Conservation (phyloP, 2,888 invertebrate species). For the Drepanosiphum platanoidis region DNA sequence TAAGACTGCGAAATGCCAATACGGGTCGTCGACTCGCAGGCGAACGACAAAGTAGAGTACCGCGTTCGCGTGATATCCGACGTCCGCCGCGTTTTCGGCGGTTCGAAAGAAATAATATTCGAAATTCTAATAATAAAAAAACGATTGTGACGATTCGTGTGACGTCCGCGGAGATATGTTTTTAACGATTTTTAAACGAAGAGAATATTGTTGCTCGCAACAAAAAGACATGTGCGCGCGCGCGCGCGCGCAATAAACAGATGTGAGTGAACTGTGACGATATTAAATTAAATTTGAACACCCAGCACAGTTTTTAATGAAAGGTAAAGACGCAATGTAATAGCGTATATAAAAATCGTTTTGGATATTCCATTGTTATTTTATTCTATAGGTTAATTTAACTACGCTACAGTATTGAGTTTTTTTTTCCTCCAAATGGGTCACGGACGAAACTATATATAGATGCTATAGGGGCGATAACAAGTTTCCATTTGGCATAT, state of each 20-base stretch:
- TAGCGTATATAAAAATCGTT: slow-evolving; percentile 52
- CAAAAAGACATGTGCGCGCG: slow-evolving; percentile 33
- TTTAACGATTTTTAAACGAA: slow-evolving; percentile 7
- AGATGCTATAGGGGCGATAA: slow-evolving; percentile 57
- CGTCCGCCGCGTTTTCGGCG: too few species aligned
- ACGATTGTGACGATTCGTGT: too few species aligned
- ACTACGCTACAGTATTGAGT: slow-evolving; percentile 35
- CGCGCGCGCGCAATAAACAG: slow-evolving; percentile 29
- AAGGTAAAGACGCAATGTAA: slow-evolving; percentile 52
- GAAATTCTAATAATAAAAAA: too few species aligned
- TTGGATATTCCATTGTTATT: slow-evolving; percentile 58
- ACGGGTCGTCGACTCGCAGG: too few species aligned
- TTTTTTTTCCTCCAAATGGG: slow-evolving; percentile 46
- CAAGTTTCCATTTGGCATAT: slow-evolving; percentile 47
- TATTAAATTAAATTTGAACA: slow-evolving; percentile 56
- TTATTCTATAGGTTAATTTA: slow-evolving; percentile 58
- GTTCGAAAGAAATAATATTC: too few species aligned
- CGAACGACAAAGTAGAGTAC: too few species aligned
- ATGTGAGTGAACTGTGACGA: slow-evolving; percentile 57
- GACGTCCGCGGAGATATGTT: not conserved
- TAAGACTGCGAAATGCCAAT: too few species aligned
- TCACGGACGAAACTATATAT: slow-evolving; percentile 51
- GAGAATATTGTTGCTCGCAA: slow-evolving; percentile 38
- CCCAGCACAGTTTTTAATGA: slow-evolving; percentile 51
- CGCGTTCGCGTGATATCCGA: too few species aligned